phyloP scores from a whole-genome alignment of 2,888 invertebrate genomes.

The Idaea aversata region DNA sequence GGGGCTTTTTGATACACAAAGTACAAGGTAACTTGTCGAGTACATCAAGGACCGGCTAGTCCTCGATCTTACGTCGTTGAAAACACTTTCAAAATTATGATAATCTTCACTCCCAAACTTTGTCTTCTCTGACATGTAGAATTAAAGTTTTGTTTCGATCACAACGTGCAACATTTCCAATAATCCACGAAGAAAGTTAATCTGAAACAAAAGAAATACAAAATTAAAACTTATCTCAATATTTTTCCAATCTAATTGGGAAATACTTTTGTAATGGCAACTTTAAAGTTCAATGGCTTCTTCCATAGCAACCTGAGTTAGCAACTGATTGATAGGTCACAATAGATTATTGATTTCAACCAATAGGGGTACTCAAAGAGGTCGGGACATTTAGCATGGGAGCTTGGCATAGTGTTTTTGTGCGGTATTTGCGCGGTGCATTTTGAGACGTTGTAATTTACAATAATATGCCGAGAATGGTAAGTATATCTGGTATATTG shows the following conservation, averaged over 20 bases:
- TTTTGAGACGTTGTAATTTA: too few species aligned
- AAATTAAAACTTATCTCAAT: not conserved
- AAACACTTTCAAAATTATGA: slow-evolving; percentile 66
- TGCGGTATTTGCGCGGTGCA: too few species aligned
- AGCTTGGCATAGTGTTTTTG: too few species aligned
- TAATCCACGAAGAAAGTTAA: slow-evolving; percentile 39
- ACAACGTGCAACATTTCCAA: slow-evolving; percentile 66
- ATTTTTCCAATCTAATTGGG: not conserved
- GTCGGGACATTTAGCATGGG: too few species aligned
- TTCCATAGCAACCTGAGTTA: too few species aligned
- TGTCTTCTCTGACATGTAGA: slow-evolving; percentile 69
- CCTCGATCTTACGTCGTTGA: slow-evolving; percentile 72
- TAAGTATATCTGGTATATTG: too few species aligned
- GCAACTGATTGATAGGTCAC: too few species aligned
- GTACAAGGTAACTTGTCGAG: slow-evolving; percentile 73
- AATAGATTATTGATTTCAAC: too few species aligned
- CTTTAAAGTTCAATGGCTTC: too few species aligned
- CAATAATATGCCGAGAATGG: too few species aligned
- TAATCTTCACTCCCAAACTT: slow-evolving; percentile 54
- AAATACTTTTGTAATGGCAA: too few species aligned
- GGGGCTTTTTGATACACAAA: slow-evolving; percentile 70
- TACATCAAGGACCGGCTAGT: slow-evolving; percentile 80
- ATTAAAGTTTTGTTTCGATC: slow-evolving; percentile 62
- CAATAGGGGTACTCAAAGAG: too few species aligned
- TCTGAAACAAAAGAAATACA: slow-evolving; percentile 62